Evolutionary conservation across 2,113 vertebrate genomes (phyloP).

Genomic region (Nansenia antarctica): DNA sequence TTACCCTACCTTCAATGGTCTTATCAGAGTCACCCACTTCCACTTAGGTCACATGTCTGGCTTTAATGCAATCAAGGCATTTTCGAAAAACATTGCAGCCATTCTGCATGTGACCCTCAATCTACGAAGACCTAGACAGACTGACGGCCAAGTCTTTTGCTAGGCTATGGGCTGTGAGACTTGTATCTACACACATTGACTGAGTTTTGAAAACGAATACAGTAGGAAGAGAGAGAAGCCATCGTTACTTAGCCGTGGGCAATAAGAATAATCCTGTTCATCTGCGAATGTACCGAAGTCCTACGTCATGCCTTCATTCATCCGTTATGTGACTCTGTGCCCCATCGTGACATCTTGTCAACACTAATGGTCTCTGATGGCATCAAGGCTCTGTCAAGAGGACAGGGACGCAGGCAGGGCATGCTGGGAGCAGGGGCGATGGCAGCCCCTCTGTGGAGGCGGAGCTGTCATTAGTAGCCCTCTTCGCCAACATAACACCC

Average conservation of each 20-base stretch:
- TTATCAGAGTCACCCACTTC: slow-evolving; percentile 54
- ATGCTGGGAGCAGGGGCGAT: slow-evolving; percentile 56
- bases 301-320: slow-evolving; percentile 20
- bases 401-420: slow-evolving; percentile 40
- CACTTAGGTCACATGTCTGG: slow-evolving; percentile 29
- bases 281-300: slow-evolving; percentile 7
- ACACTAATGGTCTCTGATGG: slow-evolving; percentile 60
- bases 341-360: slow-evolving; percentile 57
- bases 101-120: slow-evolving; percentile 20
- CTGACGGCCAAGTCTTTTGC: slow-evolving; percentile 11
- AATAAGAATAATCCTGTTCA: slow-evolving; percentile 30
- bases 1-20: slow-evolving; percentile 40
- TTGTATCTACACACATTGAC: not conserved
- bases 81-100: slow-evolving; percentile 43
- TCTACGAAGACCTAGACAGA: slow-evolving; percentile 18
- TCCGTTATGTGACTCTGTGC: slow-evolving; percentile 40
- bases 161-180: not conserved
- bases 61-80: slow-evolving; percentile 48
- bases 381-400: slow-evolving; percentile 64
- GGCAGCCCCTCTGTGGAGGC: slow-evolving; percentile 45
- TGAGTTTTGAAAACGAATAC: not conserved
- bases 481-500: slow-evolving; percentile 50
- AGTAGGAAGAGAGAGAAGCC: not conserved
- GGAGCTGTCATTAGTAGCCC: slow-evolving; percentile 64
- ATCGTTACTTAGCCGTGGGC: not conserved